Evolutionary conservation across 2,888 invertebrate genomes (phyloP).

Genomic region (Cerceris rybyensis): DNA sequence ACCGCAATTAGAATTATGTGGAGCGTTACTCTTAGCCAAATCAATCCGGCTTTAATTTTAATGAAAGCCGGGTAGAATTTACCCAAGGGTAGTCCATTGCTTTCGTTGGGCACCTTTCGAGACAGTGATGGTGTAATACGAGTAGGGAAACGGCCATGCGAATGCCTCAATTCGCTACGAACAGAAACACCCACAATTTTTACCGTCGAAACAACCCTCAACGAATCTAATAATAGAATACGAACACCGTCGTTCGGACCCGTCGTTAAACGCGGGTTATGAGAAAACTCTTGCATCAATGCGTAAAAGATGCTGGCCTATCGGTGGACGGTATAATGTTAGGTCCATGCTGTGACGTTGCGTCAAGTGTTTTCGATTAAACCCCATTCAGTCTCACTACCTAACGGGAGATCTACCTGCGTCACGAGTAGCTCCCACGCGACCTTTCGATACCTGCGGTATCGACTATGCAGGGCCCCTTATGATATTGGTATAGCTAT

Average conservation of each 20-base stretch:
- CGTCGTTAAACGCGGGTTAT: constrained; percentile 1
- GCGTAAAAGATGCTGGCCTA: constrained; percentile 11
- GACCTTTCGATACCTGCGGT: constrained; percentile 9
- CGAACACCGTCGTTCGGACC: not conserved
- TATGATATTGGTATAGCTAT: too few relatives aligned
- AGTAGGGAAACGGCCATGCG: not conserved
- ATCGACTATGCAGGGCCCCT: constrained; percentile 18
- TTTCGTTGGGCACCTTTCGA: too few relatives aligned
- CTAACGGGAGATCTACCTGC: constrained; percentile 15
- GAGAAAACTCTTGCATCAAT: not conserved
- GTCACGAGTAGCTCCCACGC: not conserved
- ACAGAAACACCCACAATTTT: constrained; percentile 5
- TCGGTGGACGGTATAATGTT: not conserved
- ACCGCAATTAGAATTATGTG: too few relatives aligned
- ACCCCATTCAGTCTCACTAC: not conserved
- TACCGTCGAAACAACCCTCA: not conserved
- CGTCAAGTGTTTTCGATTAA: not conserved
- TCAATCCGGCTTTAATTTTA: too few relatives aligned
- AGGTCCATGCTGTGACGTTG: constrained; percentile 9
- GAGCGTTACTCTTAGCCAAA: too few relatives aligned
- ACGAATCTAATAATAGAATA: not conserved
- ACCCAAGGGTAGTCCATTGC: too few relatives aligned
- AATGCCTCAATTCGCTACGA: constrained; percentile 5
- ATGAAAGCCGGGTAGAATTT: too few relatives aligned
- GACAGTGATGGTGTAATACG: too few relatives aligned